These are phyloP conservation scores for Vulpes lagopus DNA, from an alignment of 2,113 vertebrate species.

Conservation along the genomic window DNA sequence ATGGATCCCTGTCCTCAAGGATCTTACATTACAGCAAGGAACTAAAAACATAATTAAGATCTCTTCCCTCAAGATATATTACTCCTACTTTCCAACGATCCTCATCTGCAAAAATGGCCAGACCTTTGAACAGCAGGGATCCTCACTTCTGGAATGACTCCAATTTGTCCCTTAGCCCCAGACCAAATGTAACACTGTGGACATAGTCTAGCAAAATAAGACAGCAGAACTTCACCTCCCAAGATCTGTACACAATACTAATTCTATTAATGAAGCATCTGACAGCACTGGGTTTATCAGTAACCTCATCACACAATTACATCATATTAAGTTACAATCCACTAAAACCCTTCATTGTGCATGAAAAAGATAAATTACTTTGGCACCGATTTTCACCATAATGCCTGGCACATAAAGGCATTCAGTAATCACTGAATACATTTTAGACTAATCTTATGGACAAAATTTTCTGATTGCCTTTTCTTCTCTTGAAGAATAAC, in stretches of 20 bases:
- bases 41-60: not conserved
- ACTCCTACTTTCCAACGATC: not conserved
- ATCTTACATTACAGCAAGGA: not conserved
- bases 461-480: conserved; percentile 76
- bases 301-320: conserved; percentile 49
- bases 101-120: not conserved
- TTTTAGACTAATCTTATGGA: conserved; percentile 63
- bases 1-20: not conserved
- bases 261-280: conserved; percentile 33
- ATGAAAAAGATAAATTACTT: conserved; percentile 13
- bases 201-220: not conserved
- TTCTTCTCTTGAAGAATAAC: conserved; percentile 66
- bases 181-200: not conserved
- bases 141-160: not conserved
- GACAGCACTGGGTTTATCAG: not conserved
- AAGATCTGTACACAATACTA: not conserved
- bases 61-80: not conserved
- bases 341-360: not conserved
- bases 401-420: conserved; percentile 44
- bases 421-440: conserved; percentile 31
- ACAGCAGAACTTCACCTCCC: not conserved
- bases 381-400: conserved; percentile 12
- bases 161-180: not conserved
- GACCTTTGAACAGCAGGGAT: not conserved
- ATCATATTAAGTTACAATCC: conserved; percentile 6